Conservation (phyloP, 2,888 invertebrate species). For the Crossocerus cetratus region DNA sequence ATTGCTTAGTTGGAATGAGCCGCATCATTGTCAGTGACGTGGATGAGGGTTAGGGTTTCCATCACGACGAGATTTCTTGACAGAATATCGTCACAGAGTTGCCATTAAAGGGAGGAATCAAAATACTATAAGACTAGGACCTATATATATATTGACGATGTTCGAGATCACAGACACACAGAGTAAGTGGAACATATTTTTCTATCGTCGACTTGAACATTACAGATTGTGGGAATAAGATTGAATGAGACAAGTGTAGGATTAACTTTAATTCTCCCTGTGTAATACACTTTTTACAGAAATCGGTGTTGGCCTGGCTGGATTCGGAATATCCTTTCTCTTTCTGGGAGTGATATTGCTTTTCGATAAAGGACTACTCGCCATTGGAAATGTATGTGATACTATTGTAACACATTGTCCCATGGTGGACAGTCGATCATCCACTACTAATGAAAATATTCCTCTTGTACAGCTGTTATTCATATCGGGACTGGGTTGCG, state of each 20-base stretch:
- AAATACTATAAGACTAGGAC: constrained; percentile 3
- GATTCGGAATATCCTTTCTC: constrained; percentile 96
- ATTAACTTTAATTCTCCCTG: too few species aligned
- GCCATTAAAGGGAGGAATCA: constrained; percentile 17
- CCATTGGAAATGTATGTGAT: constrained; percentile 97
- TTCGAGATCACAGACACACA: constrained; percentile 91
- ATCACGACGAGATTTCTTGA: constrained; percentile 34
- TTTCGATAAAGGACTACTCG: constrained; percentile 97
- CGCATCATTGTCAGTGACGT: constrained; percentile 68
- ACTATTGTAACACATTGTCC: background rate
- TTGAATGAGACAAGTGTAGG: background rate
- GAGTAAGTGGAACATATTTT: constrained; percentile 80
- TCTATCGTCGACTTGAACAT: background rate
- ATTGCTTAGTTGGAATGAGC: constrained; percentile 27
- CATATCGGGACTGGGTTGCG: constrained; percentile 95
- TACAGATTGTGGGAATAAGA: background rate
- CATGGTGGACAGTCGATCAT: background rate
- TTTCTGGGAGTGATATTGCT: constrained; percentile 95
- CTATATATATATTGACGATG: constrained; percentile 78
- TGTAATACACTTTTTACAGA: constrained; percentile 81
- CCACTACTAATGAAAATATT: constrained; percentile 6
- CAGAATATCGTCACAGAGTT: constrained; percentile 17
- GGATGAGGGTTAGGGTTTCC: constrained; percentile 68
- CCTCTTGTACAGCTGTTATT: constrained; percentile 89
- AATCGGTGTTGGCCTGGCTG: constrained; percentile 97